These are phyloP conservation scores for Chymomyza procnemis DNA, from an alignment of 2,888 invertebrate species.

Conservation along the genomic window DNA sequence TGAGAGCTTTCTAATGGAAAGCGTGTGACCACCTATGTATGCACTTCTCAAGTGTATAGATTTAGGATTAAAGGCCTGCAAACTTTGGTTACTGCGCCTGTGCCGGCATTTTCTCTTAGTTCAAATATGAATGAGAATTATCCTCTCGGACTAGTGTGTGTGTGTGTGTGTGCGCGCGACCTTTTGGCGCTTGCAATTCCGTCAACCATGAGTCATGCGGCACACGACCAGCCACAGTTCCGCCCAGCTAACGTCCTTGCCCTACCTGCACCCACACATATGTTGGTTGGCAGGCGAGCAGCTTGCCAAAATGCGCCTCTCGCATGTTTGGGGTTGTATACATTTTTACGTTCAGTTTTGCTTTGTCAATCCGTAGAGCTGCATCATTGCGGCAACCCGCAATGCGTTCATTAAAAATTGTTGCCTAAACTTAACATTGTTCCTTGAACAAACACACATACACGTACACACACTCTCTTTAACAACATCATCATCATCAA, in stretches of 20 bases:
- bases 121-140: slow-evolving; percentile 9
- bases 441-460: not conserved
- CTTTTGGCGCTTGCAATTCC: slow-evolving; percentile 48
- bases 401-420: slow-evolving; percentile 15
- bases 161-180: slow-evolving; percentile 2
- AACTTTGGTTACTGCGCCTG: slow-evolving; percentile 51
- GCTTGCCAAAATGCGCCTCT: not conserved
- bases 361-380: slow-evolving; percentile 59
- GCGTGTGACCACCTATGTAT: no score
- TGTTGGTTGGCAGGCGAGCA: not conserved
- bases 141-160: no score
- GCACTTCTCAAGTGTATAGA: slow-evolving; percentile 24
- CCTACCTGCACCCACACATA: not conserved
- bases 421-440: not conserved
- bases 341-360: slow-evolving; percentile 49
- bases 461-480: slow-evolving; percentile 4
- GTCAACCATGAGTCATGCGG: slow-evolving; percentile 53
- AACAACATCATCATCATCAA: slow-evolving; percentile 13
- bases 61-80: slow-evolving; percentile 7
- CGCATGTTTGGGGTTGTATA: slow-evolving; percentile 18
- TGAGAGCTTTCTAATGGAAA: no score
- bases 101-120: slow-evolving; percentile 41
- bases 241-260: slow-evolving; percentile 2
- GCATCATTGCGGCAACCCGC: slow-evolving; percentile 47
- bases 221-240: slow-evolving; percentile 9